Base-by-base conservation (phyloP, 2,113 vertebrate genomes). In the Oxygymnocypris stewartii region DNA sequence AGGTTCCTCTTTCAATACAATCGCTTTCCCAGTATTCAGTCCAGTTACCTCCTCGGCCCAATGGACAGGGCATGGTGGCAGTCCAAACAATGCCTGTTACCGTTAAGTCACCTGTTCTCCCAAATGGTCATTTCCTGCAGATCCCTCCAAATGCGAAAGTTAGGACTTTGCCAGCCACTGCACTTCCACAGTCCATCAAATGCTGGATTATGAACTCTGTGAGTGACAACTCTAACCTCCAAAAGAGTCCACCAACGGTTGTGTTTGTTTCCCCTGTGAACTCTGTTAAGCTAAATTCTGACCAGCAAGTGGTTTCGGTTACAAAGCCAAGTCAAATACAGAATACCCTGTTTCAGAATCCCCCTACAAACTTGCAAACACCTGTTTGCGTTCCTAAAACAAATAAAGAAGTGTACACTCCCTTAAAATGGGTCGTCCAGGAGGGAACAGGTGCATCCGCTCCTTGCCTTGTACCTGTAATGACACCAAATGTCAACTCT, bases 351-450 rank as follows among this genome's bases (percentile, higher is more conserved):
- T 89, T 84, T 28, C 89, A 71, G 2, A 71, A 85, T 1, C 44
- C 85, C 75, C 20, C 18, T 79, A 75, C 0, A 42, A 79, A 35
- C 25, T 83, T 90, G 81, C 75, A 87, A 54, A 35, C 89, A 7
- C 86, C 85, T 18, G n/a, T 87, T 12, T 84, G 89, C 3, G 61
- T 93, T 80, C 74, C 89, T 10, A 89, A 89, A 63, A 79, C 63
- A 63, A 89, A 77, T 3, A 90, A 92, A 76, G 82, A 89, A 84
- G 90, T 92, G 73, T 90, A 88, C 47, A 82, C 91, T 69, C 96
- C 96, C 10, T 93, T 96, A 87, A 96, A 96, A 88, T 97, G 96
- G 96, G 91, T 95, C 2, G 94, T 97, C 88, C 95, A 96, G 86
- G 95, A 97, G 85, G 91, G 85, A 5, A 89, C 93, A 4, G 88